Evolutionary conservation across 2,888 invertebrate genomes (phyloP).

Genomic region (Oxyteleia sp.): DNA sequence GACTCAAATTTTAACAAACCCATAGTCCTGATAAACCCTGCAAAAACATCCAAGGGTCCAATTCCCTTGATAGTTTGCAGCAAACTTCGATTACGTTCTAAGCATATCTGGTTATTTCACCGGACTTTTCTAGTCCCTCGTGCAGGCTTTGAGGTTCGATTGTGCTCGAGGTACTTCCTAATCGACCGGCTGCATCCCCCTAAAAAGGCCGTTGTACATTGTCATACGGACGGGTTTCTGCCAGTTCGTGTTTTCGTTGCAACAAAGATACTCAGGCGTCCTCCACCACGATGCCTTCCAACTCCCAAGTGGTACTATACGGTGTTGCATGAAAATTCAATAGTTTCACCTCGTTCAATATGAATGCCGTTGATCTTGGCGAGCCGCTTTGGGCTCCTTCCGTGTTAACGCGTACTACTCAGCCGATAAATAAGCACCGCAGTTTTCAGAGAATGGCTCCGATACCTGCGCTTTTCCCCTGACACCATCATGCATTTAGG

Average conservation of each 20-base stretch:
- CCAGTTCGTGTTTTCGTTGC: conserved; percentile 79
- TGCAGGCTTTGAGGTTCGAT: too few species aligned
- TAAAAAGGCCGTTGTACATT: conserved; percentile 43
- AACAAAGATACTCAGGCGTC: conserved; percentile 77
- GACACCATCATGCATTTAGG: conserved; percentile 42
- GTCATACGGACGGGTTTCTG: conserved; percentile 61
- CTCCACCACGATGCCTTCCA: conserved; percentile 63
- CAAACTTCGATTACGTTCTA: too few species aligned
- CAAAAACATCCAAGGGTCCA: too few species aligned
- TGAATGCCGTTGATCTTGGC: conserved; percentile 86
- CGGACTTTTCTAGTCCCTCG: too few species aligned
- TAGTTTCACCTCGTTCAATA: conserved; percentile 85
- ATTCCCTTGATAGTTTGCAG: too few species aligned
- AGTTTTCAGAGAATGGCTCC: conserved; percentile 54
- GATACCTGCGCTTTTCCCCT: conserved; percentile 37
- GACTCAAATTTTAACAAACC: too few species aligned
- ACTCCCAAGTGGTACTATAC: conserved; percentile 76
- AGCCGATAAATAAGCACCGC: conserved; percentile 69
- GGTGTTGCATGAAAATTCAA: conserved; percentile 85
- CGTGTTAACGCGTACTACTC: conserved; percentile 78
- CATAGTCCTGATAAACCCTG: too few species aligned
- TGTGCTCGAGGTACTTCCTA: too few species aligned
- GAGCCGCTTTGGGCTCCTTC: conserved; percentile 80
- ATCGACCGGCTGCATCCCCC: not conserved
- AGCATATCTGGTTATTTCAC: too few species aligned